Evolutionary conservation across 2,113 vertebrate species (phyloP).

Genomic region (Perca fluviatilis): DNA sequence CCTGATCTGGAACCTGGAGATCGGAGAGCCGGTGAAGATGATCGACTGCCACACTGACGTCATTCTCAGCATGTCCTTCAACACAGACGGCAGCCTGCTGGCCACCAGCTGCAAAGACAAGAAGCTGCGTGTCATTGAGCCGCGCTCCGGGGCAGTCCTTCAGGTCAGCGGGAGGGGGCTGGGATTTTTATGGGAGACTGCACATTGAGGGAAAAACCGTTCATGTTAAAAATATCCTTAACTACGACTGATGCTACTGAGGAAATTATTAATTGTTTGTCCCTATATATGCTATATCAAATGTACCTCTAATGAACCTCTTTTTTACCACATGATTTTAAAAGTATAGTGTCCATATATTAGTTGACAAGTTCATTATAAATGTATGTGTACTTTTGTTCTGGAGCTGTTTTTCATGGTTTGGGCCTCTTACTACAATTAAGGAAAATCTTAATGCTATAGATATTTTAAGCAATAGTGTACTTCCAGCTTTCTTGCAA

Average conservation of each 20-base stretch:
- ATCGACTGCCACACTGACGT: conserved; percentile 97
- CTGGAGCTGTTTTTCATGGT: background rate
- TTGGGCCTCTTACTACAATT: background rate
- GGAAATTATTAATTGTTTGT: background rate
- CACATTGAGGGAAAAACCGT: background rate
- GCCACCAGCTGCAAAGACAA: conserved; percentile 98
- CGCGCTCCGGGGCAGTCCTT: conserved; percentile 92
- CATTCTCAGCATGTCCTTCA: conserved; percentile 98
- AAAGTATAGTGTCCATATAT: background rate
- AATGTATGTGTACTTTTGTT: background rate
- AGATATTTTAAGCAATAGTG: background rate
- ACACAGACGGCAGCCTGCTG: conserved; percentile 94
- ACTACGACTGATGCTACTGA: background rate
- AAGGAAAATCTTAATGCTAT: background rate
- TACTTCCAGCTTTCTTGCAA: background rate
- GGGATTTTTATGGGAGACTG: background rate
- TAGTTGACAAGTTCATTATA: background rate
- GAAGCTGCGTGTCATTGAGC: conserved; percentile 93
- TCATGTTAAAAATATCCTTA: background rate
- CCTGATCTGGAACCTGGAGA: conserved; percentile 98
- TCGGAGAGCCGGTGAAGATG: conserved; percentile 97
- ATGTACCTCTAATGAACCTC: background rate
- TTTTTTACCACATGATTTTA: background rate
- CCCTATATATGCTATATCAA: background rate
- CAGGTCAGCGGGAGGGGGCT: conserved; percentile 84